Evolutionary conservation across 1,140 invertebrate genomes (phyloP), one percentile per base, ranked within the genome.

Genomic region (Chionoecetes opilio): DNA sequence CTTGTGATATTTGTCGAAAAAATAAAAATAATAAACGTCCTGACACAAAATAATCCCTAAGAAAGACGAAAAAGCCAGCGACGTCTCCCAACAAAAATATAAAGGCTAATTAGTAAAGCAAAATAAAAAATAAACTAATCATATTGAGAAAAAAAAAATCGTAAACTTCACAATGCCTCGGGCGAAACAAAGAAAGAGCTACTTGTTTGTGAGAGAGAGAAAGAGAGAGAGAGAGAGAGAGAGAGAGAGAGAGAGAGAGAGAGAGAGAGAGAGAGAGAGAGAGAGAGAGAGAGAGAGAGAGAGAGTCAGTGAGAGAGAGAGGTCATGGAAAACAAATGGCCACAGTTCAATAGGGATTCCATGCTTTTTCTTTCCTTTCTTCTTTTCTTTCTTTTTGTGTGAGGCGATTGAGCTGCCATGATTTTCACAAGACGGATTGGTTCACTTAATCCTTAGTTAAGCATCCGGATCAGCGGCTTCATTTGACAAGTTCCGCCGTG

Each of bases 271-370:
- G 53, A 21, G 53, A 75, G 26, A 21, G 53, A 75, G 21, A 21
- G 53, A 75, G 21, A 26, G 53, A 21, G 53, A 21, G 6, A 75
- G 53, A 21, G 26, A 75, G 53, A 21, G 53, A 75, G 63, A 21
- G 21, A 75, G 63, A 75, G 8, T 3, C 63, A 75, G 21, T 17
- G n/a, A 75, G 63, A 75, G 63, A n/a, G 63, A 21, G 11, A n/a
- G 63, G 21, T 75, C 63, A 75, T n/a, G 63, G 63, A 75, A 75
- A 26, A 75, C 63, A 75, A 75, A 75, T 75, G 63, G n/a, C 63
- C 63, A 26, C 63, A 75, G 63, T 75, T 75, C 63, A 75, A 75
- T 75, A 75, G 63, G 63, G 63, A 75, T 75, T 75, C 63, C 6
- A 75, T 21, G 21, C 63, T 75, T 75, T 75, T n/a, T 53, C 46